Base-by-base conservation (phyloP, 2,797 vertebrate genomes). In the Botia kubotai region DNA sequence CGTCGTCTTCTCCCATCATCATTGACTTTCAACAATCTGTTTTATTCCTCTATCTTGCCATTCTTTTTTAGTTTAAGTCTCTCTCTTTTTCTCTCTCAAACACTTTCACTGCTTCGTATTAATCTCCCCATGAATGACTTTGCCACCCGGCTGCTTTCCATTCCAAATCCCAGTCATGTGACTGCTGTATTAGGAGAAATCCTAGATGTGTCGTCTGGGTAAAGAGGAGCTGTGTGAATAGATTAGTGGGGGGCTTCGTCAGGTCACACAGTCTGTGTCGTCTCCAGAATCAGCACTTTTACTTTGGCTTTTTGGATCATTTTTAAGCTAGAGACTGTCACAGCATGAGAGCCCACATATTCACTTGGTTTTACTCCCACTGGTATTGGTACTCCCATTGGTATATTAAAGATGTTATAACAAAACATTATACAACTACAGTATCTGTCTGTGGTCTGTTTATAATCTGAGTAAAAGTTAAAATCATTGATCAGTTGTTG, bases 51-150 rank as follows among this genome's bases (percentile, higher is more conserved):
- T 69, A 26, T 68, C 48, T 74, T 26, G 7, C 8, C 17, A 19
- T 58, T 33, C 26, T 57, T 57, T 69, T 26, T 26, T 26, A 26
- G 14, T 72, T 43, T 77, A 85, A 75, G 80, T 55, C 86, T 87
- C 83, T 78, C 39, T 5, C 83, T 65, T 75, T 52, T 78, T 82
- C 63, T 53, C 46, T 17, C 52, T 52, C 65, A 13, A 19, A 46
- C 43, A 11, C 43, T 60, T 75, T 62, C 33, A 29, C 79, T 50
- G 52, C 70, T 73, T 76, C 73, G 33, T 63, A 65, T 85, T 94
- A 94, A 94, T 94, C 93, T 92, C 86, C 88, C 87, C 89, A 86
- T 91, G 92, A 93, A 93, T 90, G 91, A 87, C 82, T 89, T 71
- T 46, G 85, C 87, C 90, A 69, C 90, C 86, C 90, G 84, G 90